phyloP scores from a whole-genome alignment of 1,140 invertebrate species.

The Leptopilina clavipes region DNA sequence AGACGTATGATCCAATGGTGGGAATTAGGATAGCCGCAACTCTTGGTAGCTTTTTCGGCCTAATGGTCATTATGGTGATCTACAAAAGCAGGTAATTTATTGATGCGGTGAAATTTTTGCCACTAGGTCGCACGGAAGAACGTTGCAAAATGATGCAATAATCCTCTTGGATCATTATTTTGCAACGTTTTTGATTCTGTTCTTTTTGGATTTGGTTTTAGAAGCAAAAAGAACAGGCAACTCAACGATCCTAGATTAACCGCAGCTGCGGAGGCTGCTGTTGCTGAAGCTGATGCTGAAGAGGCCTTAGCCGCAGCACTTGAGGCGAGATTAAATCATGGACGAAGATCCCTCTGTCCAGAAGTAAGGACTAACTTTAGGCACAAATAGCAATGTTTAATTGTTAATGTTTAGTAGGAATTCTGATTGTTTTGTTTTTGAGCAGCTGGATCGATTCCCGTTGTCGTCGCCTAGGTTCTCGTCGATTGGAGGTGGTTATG shows the following conservation, averaged over 20 bases:
- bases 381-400: no score
- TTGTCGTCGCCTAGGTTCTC: slow-evolving; percentile 77
- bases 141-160: background rate
- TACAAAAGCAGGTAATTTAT: slow-evolving; percentile 83
- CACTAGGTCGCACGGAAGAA: no score
- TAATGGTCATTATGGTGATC: slow-evolving; percentile 90
- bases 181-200: no score
- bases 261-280: slow-evolving; percentile 83
- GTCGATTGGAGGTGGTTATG: slow-evolving; percentile 82
- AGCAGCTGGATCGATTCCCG: slow-evolving; percentile 55
- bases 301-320: slow-evolving; percentile 82
- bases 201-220: slow-evolving; percentile 48
- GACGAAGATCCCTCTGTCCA: slow-evolving; percentile 69
- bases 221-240: slow-evolving; percentile 76
- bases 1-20: slow-evolving; percentile 93
- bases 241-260: slow-evolving; percentile 74
- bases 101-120: no score
- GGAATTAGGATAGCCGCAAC: slow-evolving; percentile 91
- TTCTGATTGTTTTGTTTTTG: slow-evolving; percentile 1
- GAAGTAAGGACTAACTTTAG: slow-evolving; percentile 57
- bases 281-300: slow-evolving; percentile 82
- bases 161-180: no score
- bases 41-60: slow-evolving; percentile 89
- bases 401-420: no score
- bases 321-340: slow-evolving; percentile 76